These are phyloP conservation scores for Pammene aurita DNA, from an alignment of 2,888 invertebrate species.

Conservation along the genomic window DNA sequence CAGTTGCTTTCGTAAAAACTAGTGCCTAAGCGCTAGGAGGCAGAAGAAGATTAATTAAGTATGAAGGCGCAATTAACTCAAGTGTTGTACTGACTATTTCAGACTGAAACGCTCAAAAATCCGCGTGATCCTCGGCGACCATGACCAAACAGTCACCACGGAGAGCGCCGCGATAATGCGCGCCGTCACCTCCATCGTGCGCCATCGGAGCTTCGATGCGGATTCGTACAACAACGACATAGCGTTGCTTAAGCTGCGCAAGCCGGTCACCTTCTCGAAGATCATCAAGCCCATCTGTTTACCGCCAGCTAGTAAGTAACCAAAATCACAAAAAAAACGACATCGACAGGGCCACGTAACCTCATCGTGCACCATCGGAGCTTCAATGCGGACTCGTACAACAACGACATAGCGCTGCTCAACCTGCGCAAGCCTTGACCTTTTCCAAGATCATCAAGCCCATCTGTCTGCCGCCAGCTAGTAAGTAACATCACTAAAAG, in stretches of 20 bases:
- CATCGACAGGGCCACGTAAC: slow-evolving; percentile 91
- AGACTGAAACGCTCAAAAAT: slow-evolving; percentile 91
- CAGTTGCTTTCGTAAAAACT: too few relatives aligned
- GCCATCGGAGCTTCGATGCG: slow-evolving; percentile 92
- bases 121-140: slow-evolving; percentile 91
- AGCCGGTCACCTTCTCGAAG: slow-evolving; percentile 90
- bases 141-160: slow-evolving; percentile 90
- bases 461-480: slow-evolving; percentile 89
- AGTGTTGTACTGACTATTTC: slow-evolving; percentile 49
- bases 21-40: too few relatives aligned
- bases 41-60: too few relatives aligned
- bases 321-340: slow-evolving; percentile 62
- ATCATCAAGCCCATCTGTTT: slow-evolving; percentile 90
- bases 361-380: slow-evolving; percentile 90
- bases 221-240: slow-evolving; percentile 95
- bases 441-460: slow-evolving; percentile 89
- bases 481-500: slow-evolving; percentile 83
- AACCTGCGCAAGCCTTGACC: slow-evolving; percentile 90
- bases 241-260: slow-evolving; percentile 89
- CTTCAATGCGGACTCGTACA: slow-evolving; percentile 93
- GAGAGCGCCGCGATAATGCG: slow-evolving; percentile 92
- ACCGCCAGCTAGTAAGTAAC: slow-evolving; percentile 87
- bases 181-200: slow-evolving; percentile 89
- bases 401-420: slow-evolving; percentile 92
- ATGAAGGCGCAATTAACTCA: too few relatives aligned